Conservation (phyloP, 1,140 invertebrate species). For the Drosophila equinoxialis region DNA sequence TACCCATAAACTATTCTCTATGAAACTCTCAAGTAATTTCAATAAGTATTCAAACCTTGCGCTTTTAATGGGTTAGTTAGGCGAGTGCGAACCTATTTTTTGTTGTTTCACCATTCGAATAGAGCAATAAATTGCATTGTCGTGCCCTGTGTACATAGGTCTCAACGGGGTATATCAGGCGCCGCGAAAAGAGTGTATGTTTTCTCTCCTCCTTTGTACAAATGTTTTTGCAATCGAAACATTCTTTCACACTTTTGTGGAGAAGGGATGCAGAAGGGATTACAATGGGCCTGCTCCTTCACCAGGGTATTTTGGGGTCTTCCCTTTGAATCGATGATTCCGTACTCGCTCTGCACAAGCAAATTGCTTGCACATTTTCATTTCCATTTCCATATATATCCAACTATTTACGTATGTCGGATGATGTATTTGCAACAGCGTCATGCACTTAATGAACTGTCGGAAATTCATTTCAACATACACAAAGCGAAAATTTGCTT, state of each 20-base stretch:
- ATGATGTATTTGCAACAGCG: constrained; percentile 17
- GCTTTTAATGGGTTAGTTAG: constrained; percentile 1
- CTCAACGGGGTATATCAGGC: too few species aligned
- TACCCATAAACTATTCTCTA: background rate
- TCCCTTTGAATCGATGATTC: background rate
- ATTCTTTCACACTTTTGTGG: too few species aligned
- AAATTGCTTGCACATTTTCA: constrained; percentile 37
- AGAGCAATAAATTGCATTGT: constrained; percentile 40
- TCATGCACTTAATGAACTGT: constrained; percentile 50
- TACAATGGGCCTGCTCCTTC: too few species aligned
- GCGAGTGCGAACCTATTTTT: constrained; percentile 27
- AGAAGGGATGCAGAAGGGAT: too few species aligned
- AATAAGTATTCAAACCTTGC: constrained; percentile 28
- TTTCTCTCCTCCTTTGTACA: too few species aligned
- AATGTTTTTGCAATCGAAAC: too few species aligned
- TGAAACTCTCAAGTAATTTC: constrained; percentile 17
- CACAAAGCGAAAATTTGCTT: constrained; percentile 14
- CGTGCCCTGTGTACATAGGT: too few species aligned
- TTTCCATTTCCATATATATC: constrained; percentile 39
- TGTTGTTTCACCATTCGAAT: constrained; percentile 21
- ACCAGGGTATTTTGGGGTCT: background rate
- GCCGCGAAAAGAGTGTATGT: too few species aligned
- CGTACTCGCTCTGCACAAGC: background rate
- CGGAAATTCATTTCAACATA: constrained; percentile 16
- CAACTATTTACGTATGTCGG: constrained; percentile 22